Conservation (phyloP, 2,888 invertebrate species). For the Agrochola circellaris region DNA sequence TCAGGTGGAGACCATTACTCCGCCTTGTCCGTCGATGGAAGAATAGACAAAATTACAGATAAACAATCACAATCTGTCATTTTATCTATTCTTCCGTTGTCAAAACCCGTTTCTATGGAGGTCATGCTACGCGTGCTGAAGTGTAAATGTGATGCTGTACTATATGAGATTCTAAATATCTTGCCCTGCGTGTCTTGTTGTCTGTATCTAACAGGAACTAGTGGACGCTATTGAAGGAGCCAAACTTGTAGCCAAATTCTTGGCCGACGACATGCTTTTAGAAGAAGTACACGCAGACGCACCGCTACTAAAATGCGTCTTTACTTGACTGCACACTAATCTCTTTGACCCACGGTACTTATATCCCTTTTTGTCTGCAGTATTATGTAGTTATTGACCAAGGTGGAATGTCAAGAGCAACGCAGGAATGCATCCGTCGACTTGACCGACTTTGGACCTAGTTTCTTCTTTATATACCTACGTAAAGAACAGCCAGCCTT, state of each 20-base stretch:
- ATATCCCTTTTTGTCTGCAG: constrained; percentile 49
- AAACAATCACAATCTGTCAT: too few species aligned
- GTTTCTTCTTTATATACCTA: constrained; percentile 70
- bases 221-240: too few species aligned
- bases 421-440: constrained; percentile 77
- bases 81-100: too few species aligned
- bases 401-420: constrained; percentile 81
- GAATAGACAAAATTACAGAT: too few species aligned
- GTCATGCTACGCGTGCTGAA: too few species aligned
- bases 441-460: constrained; percentile 81
- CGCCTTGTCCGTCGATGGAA: too few species aligned
- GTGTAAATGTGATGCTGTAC: background rate
- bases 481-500: constrained; percentile 52
- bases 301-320: background rate
- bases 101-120: too few species aligned
- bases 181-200: background rate
- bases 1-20: background rate
- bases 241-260: background rate
- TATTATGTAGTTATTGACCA: constrained; percentile 64
- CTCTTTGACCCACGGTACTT: constrained; percentile 15
- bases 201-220: background rate
- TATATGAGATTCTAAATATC: background rate
- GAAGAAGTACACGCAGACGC: background rate
- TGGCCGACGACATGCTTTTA: too few species aligned
- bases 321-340: constrained; percentile 3